Evolutionary conservation across 1,140 invertebrate genomes (phyloP), one percentile per base, ranked within the genome.

Genomic region (Neelides sp.): DNA sequence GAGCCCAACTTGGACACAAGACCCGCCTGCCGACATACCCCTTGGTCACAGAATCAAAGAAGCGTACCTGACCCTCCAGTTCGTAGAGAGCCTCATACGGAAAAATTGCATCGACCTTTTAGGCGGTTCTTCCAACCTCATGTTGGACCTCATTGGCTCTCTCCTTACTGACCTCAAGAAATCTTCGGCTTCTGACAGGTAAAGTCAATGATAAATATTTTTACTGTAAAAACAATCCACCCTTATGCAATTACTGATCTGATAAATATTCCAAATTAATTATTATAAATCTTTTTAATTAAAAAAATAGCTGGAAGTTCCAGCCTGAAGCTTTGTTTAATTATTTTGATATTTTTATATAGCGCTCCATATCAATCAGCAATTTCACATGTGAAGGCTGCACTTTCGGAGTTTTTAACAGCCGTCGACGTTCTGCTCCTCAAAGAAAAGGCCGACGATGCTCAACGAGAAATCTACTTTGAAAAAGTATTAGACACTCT

Each of bases 101-200:
- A 58, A 58, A 39, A 59, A 56, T 46, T 59, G 58, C 32, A 44
- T 59, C 8, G 58, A 59, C 28, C 36, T 59, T 15, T 42, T 59
- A 12, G 58, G 58, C n/a, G 54, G 54, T 27, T 51, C 43, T 24
- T 55, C 53, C 1, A 59, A 59, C 44, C 54, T 59, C 12, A 56
- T 59, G 58, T 36, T 59, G 32, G 58, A 59, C 30, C 35, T 59
- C 22, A 56, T 59, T 54, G 54, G 58, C 26, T 40, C 36, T 47
- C 32, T 59, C n/a, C 47, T 59, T n/a, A 52, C 42, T 35, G 58
- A 59, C 23, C 22, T 54, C 19, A 53, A 49, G 34, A 58, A 51
- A 32, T 47, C 47, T 1, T 46, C 55, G 36, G 47, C 35, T 13
- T 49, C 46, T 49, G 55, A 52, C 55, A 57, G 55, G 55, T 57